Evolutionary conservation across 2,888 invertebrate genomes (phyloP), one percentile per base, ranked within the genome.

Genomic region (Cryptus viduatorius): DNA sequence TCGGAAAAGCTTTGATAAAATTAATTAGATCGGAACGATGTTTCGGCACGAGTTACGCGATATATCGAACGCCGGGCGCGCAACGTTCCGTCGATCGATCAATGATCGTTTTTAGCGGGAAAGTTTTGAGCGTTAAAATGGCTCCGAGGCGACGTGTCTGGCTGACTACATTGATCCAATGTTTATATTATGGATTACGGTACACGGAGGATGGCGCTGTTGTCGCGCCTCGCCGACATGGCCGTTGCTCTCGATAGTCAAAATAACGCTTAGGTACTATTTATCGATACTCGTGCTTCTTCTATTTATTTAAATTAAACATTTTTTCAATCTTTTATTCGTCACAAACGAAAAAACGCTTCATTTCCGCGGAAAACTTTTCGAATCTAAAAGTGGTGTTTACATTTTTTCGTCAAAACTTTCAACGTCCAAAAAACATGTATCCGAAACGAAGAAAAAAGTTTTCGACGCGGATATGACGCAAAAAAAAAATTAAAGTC

Each of bases 231-330:
- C 3, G 65, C 19, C 42, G 14, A 4, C 16, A 42, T 42, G 50
- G 14, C 14, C 37, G 19, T 3, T 31, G 31, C 16, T 46, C 46
- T 65, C 65, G 50, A 19, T 24, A 75, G 24, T 72, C 5, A 16
- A 4, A 19, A 44, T 56, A 84, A 81, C 56, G 79, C 75, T 82
- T 82, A 79, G 75, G 78, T 71, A 76, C 81, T 82, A 84, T 84
- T 85, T 85, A 79, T 84, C 82, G 72, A 86, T 83, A 87, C 82
- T 76, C 76, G 82, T 82, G 85, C 77, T 80, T 84, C 76, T 81
- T 68, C 56, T 79, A 78, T 68, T 71, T 73, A 76, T 65, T 53
- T 64, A 19, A 29, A 64, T 75, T 31, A 61, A 46, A 64, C 24
- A 19, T 69, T 50, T 69, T 14, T 29, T 64, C n/a, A 4, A 4